These are phyloP conservation scores for Eilema depressum DNA, from an alignment of 2,888 invertebrate genomes.

Conservation along the genomic window DNA sequence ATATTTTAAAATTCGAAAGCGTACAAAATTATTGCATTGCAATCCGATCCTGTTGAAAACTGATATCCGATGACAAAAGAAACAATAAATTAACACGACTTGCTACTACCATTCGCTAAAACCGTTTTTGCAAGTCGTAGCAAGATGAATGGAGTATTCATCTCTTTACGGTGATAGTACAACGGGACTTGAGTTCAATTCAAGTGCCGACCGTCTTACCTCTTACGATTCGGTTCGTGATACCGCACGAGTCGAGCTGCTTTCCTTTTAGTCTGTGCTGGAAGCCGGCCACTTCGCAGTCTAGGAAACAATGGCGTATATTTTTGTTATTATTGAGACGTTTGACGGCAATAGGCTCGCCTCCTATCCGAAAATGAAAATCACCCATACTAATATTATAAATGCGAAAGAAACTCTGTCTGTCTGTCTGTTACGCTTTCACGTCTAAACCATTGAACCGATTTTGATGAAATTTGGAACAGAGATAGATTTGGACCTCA, in stretches of 20 bases:
- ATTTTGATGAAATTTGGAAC: no score
- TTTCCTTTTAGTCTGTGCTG: constrained; percentile 3
- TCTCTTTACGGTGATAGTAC: constrained; percentile 37
- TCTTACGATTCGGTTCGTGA: constrained; percentile 57
- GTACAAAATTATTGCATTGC: neutral
- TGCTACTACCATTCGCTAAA: neutral
- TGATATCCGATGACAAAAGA: neutral
- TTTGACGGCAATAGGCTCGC: no score
- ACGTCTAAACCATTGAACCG: no score
- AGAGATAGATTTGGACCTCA: no score
- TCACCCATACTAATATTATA: no score
- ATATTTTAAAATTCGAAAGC: constrained; percentile 3
- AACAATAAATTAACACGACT: neutral
- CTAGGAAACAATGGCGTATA: neutral
- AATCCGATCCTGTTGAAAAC: constrained; percentile 2
- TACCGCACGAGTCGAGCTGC: constrained; percentile 35
- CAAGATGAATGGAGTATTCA: constrained; percentile 17
- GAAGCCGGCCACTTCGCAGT: neutral
- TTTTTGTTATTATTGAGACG: neutral
- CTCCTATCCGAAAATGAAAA: no score
- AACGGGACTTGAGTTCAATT: constrained; percentile 58
- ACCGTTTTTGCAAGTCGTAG: constrained; percentile 6
- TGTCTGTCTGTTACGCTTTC: no score
- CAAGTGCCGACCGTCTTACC: constrained; percentile 45
- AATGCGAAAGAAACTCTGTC: no score